Percentiles rank a stretch among this genome's conserved stretches.
phyloP scores from a whole-genome alignment of 2,888 invertebrate species.

The Apantesis nais region DNA sequence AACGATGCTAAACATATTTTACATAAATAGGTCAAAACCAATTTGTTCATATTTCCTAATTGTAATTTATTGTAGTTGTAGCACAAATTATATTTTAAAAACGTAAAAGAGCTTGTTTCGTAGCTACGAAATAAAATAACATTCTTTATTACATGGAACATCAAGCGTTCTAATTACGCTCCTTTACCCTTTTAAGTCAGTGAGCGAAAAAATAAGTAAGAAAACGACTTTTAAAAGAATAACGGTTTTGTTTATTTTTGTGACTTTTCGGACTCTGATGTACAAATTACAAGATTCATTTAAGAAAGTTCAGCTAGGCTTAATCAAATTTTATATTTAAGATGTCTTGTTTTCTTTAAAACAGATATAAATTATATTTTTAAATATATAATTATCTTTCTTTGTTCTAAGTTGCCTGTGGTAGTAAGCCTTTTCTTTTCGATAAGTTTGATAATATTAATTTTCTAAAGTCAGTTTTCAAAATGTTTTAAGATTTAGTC shows the following conservation, averaged over 20 bases:
- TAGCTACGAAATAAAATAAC: conserved; percentile 4
- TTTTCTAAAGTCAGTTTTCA: too few species aligned
- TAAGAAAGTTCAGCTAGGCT: conserved; percentile 19
- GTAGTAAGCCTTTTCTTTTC: background rate
- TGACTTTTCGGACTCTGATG: conserved; percentile 10
- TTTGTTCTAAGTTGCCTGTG: conserved; percentile 29
- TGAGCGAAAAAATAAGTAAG: conserved; percentile 19
- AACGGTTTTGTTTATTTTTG: conserved; percentile 26
- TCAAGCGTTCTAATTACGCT: conserved; percentile 19
- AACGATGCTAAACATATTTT: too few species aligned
- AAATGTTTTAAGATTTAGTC: background rate
- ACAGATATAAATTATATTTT: background rate
- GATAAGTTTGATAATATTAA: background rate
- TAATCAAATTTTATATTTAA: background rate
- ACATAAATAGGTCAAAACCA: too few species aligned
- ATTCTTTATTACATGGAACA: conserved; percentile 14
- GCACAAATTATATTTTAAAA: background rate
- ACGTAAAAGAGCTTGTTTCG: background rate
- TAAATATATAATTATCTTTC: conserved; percentile 17
- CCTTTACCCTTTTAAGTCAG: conserved; percentile 17
- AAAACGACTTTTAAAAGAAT: conserved; percentile 17
- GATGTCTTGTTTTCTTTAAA: background rate
- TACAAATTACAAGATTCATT: conserved; percentile 30
- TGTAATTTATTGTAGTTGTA: background rate
- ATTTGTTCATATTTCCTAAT: background rate